Conservation (phyloP, 2,113 vertebrate genomes). For the Proteles cristata region DNA sequence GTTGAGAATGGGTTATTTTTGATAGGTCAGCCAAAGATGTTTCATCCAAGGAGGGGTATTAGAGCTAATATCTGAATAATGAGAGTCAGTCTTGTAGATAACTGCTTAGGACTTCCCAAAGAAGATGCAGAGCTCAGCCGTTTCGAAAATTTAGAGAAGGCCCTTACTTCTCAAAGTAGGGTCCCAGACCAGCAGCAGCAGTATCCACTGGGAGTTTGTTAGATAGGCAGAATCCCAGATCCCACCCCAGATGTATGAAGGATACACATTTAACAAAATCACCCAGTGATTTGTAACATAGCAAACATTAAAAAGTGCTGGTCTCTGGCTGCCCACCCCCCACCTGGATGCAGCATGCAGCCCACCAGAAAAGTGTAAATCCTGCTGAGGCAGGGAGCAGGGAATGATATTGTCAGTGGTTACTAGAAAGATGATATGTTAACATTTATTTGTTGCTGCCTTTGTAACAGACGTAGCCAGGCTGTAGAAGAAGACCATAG, state of each 20-base stretch:
- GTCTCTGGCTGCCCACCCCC: not conserved
- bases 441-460: not conserved
- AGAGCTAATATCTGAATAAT: not conserved
- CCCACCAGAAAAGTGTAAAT: not conserved
- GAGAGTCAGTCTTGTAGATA: not conserved
- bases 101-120: not conserved
- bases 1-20: not conserved
- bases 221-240: not conserved
- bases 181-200: not conserved
- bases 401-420: not conserved
- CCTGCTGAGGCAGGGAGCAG: not conserved
- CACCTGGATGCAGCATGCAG: not conserved
- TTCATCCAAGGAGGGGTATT: not conserved
- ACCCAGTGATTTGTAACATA: not conserved
- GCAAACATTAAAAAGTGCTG: not conserved
- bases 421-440: not conserved
- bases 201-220: not conserved
- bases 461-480: not conserved
- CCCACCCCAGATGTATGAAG: not conserved
- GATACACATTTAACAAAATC: not conserved
- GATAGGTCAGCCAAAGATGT: not conserved
- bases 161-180: not conserved
- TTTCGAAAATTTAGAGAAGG: not conserved
- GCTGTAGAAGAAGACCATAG: not conserved
- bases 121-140: not conserved